Evolutionary conservation across 2,113 vertebrate genomes (phyloP), one percentile per base, ranked within the genome.

Genomic region (Verasper variegatus): DNA sequence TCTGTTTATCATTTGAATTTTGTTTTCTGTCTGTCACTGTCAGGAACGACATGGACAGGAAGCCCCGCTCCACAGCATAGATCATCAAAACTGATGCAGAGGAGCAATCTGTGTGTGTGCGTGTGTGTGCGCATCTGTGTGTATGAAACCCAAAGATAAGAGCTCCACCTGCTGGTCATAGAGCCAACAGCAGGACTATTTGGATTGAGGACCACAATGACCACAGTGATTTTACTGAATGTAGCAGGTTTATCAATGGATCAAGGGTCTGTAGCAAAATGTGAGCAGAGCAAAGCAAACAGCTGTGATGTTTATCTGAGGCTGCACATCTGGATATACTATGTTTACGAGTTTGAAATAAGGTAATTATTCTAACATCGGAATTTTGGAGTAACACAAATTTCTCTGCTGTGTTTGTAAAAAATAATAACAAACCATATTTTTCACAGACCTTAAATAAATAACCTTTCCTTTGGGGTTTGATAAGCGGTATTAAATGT

Each of bases 131-230:
- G 37, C 5, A 27, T 5, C 6, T 31, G 31, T 31, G 31, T 58
- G 20, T 11, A 24, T 31, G 2, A 15, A 82, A 71, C 4, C 1
- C 49, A 90, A 89, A 86, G 91, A 67, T 71, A 74, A 83, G 64
- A 90, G 89, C 89, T 74, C 89, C 91, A 76, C 88, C 89, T 90
- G 83, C 83, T 89, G 92, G 88, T 21, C 55, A 74, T 4, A 67
- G 10, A 9, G 1, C 37, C 10, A 51, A 8, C 81, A 70, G 49
- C 49, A 18, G 5, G 40, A 59, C 1, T 59, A 5, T 13, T 59
- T 51, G 68, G 68, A 80, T 76, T 86, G 60, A 79, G 24, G 18
- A 35, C 26, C 21, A 20, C 42, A 83, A 76, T 80, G 68, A 68
- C 35, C 47, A 74, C 23, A 78, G 71, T 77, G 31, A n/a, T 69